These are phyloP conservation scores for Deilephila porcellus DNA, from an alignment of 2,888 invertebrate species.

Conservation along the genomic window DNA sequence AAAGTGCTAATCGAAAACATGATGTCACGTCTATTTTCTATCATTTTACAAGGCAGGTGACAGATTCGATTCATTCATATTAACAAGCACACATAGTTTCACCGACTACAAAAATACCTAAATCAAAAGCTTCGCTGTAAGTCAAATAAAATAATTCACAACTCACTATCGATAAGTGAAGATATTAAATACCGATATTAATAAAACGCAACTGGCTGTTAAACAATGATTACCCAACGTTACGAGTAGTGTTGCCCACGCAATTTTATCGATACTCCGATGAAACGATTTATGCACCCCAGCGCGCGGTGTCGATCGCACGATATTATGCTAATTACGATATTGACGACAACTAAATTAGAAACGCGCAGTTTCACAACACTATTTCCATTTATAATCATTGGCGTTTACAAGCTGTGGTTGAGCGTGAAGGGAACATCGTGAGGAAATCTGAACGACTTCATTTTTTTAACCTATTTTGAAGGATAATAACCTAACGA, in stretches of 20 bases:
- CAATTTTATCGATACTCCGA: slow-evolving; percentile 42
- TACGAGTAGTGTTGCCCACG: slow-evolving; percentile 43
- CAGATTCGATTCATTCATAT: too few species aligned
- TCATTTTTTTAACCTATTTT: too few species aligned
- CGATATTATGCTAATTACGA: slow-evolving; percentile 49
- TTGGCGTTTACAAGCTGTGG: not conserved
- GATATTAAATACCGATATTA: slow-evolving; percentile 24
- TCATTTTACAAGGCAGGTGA: too few species aligned
- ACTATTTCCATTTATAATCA: slow-evolving; percentile 23
- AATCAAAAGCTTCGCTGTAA: not conserved
- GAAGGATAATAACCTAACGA: too few species aligned
- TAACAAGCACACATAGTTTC: too few species aligned
- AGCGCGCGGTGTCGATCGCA: slow-evolving; percentile 35
- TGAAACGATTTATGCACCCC: slow-evolving; percentile 54
- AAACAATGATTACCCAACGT: slow-evolving; percentile 25
- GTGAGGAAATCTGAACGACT: too few species aligned
- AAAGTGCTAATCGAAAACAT: too few species aligned
- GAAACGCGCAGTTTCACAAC: slow-evolving; percentile 25
- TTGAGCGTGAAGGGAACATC: too few species aligned
- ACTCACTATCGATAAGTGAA: slow-evolving; percentile 19
- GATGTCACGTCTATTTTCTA: too few species aligned
- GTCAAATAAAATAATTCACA: not conserved
- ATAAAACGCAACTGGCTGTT: slow-evolving; percentile 7
- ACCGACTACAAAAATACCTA: too few species aligned
- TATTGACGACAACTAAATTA: slow-evolving; percentile 21